Percentiles rank a stretch among this genome's conserved stretches.
These are phyloP conservation scores for Drosophila malerkotliana DNA, from an alignment of 1,140 invertebrate genomes.

Conservation along the genomic window DNA sequence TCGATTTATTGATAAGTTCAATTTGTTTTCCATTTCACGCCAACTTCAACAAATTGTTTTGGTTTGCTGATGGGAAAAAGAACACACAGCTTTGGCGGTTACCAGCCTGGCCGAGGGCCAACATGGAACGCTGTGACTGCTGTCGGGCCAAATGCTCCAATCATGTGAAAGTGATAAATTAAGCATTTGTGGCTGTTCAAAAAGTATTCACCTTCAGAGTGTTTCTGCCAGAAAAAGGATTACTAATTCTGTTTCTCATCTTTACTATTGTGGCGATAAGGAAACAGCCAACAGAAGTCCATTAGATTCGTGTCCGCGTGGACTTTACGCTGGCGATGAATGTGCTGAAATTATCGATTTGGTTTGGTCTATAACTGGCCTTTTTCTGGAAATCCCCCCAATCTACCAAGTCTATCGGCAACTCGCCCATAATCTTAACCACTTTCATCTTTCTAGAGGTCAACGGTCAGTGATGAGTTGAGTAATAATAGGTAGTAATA, in stretches of 20 bases:
- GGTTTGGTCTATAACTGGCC: neutral
- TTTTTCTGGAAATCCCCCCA: conserved; percentile 3
- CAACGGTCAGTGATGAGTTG: conserved; percentile 4
- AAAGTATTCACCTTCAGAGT: neutral
- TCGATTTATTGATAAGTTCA: conserved; percentile 78
- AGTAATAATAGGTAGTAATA: too few species aligned
- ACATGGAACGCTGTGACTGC: conserved; percentile 1
- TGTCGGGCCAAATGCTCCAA: conserved; percentile 8
- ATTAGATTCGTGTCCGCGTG: conserved; percentile 9
- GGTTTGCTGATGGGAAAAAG: conserved; percentile 41
- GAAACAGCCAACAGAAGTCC: neutral
- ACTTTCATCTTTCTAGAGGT: neutral
- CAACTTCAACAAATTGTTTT: conserved; percentile 74
- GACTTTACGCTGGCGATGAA: conserved; percentile 33
- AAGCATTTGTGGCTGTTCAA: neutral
- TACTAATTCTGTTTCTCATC: conserved; percentile 9
- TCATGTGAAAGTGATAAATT: neutral
- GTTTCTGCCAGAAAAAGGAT: neutral
- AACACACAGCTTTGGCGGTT: conserved; percentile 16
- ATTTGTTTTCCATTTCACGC: conserved; percentile 79
- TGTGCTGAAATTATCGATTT: conserved; percentile 3
- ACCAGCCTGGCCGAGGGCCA: too few species aligned
- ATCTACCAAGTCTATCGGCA: conserved; percentile 20
- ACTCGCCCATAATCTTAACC: neutral
- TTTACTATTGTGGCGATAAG: conserved; percentile 18